Evolutionary conservation across 1,140 invertebrate species (phyloP), one percentile per base, ranked within the genome.

Genomic region (Brachionus rotundiformis): DNA sequence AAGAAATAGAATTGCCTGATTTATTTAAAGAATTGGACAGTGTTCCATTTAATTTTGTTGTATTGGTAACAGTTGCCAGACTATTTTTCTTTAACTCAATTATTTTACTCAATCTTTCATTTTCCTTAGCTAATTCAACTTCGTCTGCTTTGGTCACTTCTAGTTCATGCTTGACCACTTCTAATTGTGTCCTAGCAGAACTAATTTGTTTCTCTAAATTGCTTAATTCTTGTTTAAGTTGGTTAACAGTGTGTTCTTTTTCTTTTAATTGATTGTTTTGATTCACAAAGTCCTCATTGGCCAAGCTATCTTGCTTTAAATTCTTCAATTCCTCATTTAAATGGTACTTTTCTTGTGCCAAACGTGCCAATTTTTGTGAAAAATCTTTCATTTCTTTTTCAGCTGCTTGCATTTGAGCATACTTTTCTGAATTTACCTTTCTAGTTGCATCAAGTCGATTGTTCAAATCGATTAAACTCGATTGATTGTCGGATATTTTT

Each of bases 391-490:
- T 84, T 83, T 89, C 86, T 27, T 83, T 91, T 86, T 98, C 96
- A 3, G 97, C 89, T 59, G 92, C 91, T 11, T 93, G 91, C 91
- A 98, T 95, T 84, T 96, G 94, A 71, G 92, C 90, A 88, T 97
- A 91, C 83, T 94, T 94, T 0, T 33, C 16, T 3, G 36, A 29
- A 25, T 79, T 59, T 33, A 36, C 16, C 25, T 33, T 39, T 23
- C 59, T 23, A 25, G 47, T 79, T 31, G 92, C 89, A 86, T 99
- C 97, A 39, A 97, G 90, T 39, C 85, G 84, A n/a, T 84, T 84
- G 44, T 96, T 89, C 96, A 99, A 98, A 3, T 93, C 93, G 89
- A 99, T 96, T 83, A 99, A 99, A 25, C 94, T 94, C 1, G 92
- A 91, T 88, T 98, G 98, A 0, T 96, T 93, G 44, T 93, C 92